Evolutionary conservation across 2,888 invertebrate species (phyloP), one percentile per base, ranked within the genome.

Genomic region (Chironomus tentans): DNA sequence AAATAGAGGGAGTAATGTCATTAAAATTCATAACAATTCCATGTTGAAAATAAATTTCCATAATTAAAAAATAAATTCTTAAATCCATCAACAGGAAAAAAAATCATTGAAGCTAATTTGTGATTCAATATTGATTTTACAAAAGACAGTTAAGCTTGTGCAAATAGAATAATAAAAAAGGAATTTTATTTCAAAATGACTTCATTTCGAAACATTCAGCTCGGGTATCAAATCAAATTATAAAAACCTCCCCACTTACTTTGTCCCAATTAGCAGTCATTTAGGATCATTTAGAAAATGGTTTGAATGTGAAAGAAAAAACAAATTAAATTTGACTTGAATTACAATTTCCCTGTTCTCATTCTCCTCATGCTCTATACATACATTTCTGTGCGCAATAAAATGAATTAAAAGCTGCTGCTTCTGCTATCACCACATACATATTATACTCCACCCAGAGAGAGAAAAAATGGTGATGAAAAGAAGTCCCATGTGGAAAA

Each of bases 241-340:
- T 13, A 65, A 65, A 65, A 65, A 21, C 62, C 62, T 62, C 65
- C 65, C 21, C 18, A 38, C 72, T 68, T n/a, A 46, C 47, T 68
- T 21, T 28, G 68, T 74, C 22, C 74, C 74, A 74, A 74, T 74
- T 74, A 74, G 74, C 74, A 74, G 74, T 74, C 74, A 46, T 65
- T 74, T 74, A 74, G 65, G 62, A 74, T 74, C 74, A 74, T 74
- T 74, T 74, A 74, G 61, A 74, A 74, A 68, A 74, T 74, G 74
- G 74, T 74, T 74, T 74, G 12, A 22, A 68, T 74, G 74, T 74
- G 46, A 68, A 65, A 74, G 21, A 68, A 22, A 74, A 74, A 73
- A 28, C 50, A 72, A 56, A 72, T 72, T 61, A 72, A 72, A 62
- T 61, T 62, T 62, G 21, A 61, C 61, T 65, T 21, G 24, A 68